Percentiles rank a stretch among this genome's conserved stretches.
These are phyloP conservation scores for Athalia rosae DNA, from an alignment of 2,888 invertebrate genomes.

Conservation along the genomic window DNA sequence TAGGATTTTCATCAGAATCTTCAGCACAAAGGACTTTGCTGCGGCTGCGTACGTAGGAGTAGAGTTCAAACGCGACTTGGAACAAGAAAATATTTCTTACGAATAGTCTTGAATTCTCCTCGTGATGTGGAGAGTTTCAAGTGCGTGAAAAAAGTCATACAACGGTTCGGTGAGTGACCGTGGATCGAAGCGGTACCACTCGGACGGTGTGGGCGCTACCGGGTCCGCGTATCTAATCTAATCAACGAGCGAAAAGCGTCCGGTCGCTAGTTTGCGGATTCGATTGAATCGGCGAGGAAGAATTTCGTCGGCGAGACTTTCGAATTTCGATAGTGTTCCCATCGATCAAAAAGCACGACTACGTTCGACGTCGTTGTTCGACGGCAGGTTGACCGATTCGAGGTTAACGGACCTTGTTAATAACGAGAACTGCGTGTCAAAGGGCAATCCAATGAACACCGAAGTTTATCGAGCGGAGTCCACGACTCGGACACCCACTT, in stretches of 20 bases:
- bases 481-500: slow-evolving; percentile 69
- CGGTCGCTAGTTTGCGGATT: too few species aligned
- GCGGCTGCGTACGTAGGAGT: too few species aligned
- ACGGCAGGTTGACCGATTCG: slow-evolving; percentile 52
- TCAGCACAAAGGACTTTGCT: too few species aligned
- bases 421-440: slow-evolving; percentile 48
- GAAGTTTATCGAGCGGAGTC: slow-evolving; percentile 70
- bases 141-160: too few species aligned
- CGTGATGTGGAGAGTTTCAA: too few species aligned
- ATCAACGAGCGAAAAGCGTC: slow-evolving; percentile 59
- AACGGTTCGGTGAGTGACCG: too few species aligned
- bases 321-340: neutral
- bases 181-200: neutral
- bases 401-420: slow-evolving; percentile 57
- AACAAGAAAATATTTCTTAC: too few species aligned
- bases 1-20: too few species aligned
- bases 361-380: neutral
- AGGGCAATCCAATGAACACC: slow-evolving; percentile 69
- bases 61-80: too few species aligned
- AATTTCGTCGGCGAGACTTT: slow-evolving; percentile 45
- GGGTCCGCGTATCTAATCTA: slow-evolving; percentile 67
- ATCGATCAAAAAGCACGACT: neutral
- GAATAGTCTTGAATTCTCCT: too few species aligned
- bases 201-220: slow-evolving; percentile 60
- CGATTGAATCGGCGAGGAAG: neutral